Evolutionary conservation across 2,113 vertebrate species (phyloP).

Genomic region (Tringa solitaria): DNA sequence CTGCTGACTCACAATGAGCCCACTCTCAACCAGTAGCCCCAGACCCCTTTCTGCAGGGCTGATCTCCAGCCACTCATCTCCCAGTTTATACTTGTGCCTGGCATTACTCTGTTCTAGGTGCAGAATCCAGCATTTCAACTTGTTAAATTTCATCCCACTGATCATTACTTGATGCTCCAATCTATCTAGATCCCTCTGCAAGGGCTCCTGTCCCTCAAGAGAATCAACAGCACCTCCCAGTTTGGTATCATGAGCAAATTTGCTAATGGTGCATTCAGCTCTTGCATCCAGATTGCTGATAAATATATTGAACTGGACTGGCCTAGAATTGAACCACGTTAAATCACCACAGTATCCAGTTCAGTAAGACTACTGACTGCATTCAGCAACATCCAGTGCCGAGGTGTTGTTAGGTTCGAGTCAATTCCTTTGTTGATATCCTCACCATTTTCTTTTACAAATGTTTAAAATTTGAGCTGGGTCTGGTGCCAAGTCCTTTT

Average conservation of each 20-base stretch:
- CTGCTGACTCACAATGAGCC: neutral
- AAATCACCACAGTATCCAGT: neutral
- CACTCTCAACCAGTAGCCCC: neutral
- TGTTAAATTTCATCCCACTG: neutral
- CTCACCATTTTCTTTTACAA: neutral
- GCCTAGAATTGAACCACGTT: neutral
- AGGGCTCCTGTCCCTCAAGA: neutral
- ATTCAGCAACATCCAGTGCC: neutral
- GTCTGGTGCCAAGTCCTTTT: neutral
- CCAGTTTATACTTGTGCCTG: neutral
- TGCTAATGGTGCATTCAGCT: neutral
- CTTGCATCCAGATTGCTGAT: neutral
- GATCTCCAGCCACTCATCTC: neutral
- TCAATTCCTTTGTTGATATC: neutral
- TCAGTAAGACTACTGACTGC: neutral
- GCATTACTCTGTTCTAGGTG: neutral
- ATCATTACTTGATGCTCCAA: neutral
- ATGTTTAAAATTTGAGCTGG: neutral
- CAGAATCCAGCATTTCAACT: neutral
- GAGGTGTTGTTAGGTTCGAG: neutral
- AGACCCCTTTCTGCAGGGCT: neutral
- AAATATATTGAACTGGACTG: neutral
- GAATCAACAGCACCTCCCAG: neutral
- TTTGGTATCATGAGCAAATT: neutral
- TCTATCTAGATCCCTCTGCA: neutral